Evolutionary conservation across 1,140 invertebrate species (phyloP).

Genomic region (Chionoecetes opilio): DNA sequence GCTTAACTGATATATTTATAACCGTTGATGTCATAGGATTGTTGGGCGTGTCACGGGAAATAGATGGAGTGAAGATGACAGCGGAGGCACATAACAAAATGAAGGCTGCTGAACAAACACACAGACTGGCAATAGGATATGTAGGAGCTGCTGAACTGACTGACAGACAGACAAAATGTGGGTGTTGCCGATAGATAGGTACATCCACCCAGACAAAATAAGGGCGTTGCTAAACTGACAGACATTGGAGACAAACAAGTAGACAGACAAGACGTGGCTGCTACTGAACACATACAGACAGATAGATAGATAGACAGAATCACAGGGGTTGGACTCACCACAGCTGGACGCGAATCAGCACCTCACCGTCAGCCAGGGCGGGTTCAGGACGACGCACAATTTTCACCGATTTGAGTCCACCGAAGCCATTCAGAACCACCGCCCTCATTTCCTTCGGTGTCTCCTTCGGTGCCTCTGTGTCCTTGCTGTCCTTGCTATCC

Average conservation of each 20-base stretch:
- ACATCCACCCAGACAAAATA: too few relatives aligned
- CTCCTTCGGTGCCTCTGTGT: conserved; percentile 41
- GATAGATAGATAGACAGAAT: not conserved
- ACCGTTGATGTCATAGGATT: too few relatives aligned
- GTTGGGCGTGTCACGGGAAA: too few relatives aligned
- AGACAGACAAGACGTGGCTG: not conserved
- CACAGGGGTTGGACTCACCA: conserved; percentile 50
- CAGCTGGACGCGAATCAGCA: conserved; percentile 60
- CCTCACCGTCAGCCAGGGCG: conserved; percentile 66
- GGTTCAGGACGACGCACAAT: conserved; percentile 61
- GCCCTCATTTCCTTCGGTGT: conserved; percentile 66
- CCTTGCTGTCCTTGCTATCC: too few relatives aligned
- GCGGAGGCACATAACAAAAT: too few relatives aligned
- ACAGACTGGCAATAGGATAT: too few relatives aligned
- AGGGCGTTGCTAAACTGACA: not conserved
- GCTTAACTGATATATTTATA: too few relatives aligned
- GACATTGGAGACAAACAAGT: too few relatives aligned
- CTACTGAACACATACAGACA: conserved; percentile 34
- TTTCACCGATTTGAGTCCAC: conserved; percentile 65
- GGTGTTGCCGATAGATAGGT: not conserved
- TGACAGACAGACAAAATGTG: too few relatives aligned
- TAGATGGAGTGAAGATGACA: too few relatives aligned
- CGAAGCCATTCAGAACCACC: conserved; percentile 66
- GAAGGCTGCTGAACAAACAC: too few relatives aligned
- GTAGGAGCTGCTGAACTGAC: too few relatives aligned